A percentile compares a stretch with the other conserved stretches of the same genome.
Conservation (phyloP, 2,113 vertebrate species). For the Pituophis catenifer region DNA sequence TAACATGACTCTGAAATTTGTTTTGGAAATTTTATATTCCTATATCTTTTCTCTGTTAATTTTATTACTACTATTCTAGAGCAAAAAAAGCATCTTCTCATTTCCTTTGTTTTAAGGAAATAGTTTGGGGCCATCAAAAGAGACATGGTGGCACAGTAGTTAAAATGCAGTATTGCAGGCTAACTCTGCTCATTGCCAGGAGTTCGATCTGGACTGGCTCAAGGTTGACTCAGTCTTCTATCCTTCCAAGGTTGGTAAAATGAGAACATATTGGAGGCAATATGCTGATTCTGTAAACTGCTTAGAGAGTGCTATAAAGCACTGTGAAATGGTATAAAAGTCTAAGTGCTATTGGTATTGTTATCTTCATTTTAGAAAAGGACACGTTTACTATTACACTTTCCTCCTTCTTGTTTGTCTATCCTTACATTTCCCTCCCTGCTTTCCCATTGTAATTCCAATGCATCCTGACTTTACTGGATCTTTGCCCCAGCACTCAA, state of each 20-base stretch:
- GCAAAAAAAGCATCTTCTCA: not conserved
- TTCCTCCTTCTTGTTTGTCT: not conserved
- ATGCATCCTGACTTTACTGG: not conserved
- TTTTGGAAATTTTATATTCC: not conserved
- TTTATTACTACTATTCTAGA: not conserved
- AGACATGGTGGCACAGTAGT: not conserved
- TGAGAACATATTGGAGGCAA: not conserved
- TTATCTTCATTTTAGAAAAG: not conserved
- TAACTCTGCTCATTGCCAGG: not conserved
- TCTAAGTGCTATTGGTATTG: not conserved
- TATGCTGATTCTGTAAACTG: not conserved
- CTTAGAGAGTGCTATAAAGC: not conserved
- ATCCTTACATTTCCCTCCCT: not conserved
- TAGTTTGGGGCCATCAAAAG: not conserved
- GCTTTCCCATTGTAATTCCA: not conserved
- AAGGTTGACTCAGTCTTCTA: not conserved
- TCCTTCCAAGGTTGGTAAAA: not conserved
- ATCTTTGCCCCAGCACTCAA: not conserved
- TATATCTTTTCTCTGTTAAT: not conserved
- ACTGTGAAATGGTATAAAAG: not conserved
- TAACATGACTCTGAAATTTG: not conserved
- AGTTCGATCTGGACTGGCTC: not conserved
- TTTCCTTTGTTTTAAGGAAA: not conserved
- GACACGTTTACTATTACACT: not conserved
- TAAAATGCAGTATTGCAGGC: not conserved